Conservation (phyloP, 2,113 vertebrate species). For the Astatoreochromis straeleni region DNA sequence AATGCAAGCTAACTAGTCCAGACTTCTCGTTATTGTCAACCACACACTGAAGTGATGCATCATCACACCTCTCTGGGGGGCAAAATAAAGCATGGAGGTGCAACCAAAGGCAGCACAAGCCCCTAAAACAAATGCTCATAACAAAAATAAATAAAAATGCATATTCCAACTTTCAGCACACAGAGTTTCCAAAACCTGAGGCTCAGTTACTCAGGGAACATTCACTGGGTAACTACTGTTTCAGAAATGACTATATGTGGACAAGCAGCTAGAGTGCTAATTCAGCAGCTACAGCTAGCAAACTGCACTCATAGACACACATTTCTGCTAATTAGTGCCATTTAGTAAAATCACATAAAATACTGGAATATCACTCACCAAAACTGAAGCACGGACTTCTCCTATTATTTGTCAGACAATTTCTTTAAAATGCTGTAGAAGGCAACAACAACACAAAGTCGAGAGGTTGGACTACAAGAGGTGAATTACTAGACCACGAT, state of each 20-base stretch:
- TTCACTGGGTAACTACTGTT: not conserved
- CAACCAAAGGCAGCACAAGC: not conserved
- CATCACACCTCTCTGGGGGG: not conserved
- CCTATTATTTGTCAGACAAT: not conserved
- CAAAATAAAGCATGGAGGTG: not conserved
- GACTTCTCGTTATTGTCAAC: not conserved
- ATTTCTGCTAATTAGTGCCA: not conserved
- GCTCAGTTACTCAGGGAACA: not conserved
- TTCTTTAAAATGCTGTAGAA: not conserved
- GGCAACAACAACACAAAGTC: not conserved
- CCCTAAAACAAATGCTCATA: not conserved
- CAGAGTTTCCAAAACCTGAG: not conserved
- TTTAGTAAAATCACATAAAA: not conserved
- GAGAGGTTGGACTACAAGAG: not conserved
- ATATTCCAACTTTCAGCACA: not conserved
- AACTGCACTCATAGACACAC: not conserved
- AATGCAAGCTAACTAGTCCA: not conserved
- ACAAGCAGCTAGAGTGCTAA: not conserved
- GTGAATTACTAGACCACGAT: not conserved
- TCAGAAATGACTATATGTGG: not conserved
- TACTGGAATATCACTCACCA: not conserved
- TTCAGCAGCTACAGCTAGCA: not conserved
- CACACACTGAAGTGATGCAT: not conserved
- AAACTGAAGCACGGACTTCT: not conserved
- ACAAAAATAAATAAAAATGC: not conserved